These are phyloP conservation scores for Sander vitreus DNA, from an alignment of 2,113 vertebrate genomes.

Conservation along the genomic window DNA sequence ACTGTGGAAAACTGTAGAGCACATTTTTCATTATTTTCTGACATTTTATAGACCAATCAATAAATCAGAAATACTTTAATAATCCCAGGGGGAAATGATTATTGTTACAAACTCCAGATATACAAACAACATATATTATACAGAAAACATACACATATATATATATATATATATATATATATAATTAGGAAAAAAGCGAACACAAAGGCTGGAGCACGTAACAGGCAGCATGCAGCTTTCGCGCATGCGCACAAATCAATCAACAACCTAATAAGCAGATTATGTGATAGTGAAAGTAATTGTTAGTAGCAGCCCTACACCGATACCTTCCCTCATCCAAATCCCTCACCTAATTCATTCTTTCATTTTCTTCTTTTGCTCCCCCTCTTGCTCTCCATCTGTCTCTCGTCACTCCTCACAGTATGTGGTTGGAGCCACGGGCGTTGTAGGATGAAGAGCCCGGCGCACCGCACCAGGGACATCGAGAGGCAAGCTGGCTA, in stretches of 20 bases:
- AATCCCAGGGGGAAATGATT: no score
- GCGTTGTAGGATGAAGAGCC: constrained; percentile 90
- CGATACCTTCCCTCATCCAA: background rate
- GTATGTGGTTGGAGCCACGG: constrained; percentile 87
- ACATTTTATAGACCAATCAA: background rate
- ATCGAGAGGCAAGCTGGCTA: constrained; percentile 97
- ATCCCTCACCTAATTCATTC: background rate
- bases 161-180: no score
- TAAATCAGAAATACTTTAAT: no score
- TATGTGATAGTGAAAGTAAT: background rate
- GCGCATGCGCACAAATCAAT: no score
- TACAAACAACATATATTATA: no score
- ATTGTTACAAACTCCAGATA: no score
- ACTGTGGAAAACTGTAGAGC: background rate
- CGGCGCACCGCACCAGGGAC: constrained; percentile 91
- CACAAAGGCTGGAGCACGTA: no score
- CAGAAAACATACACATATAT: no score
- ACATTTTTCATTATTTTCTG: background rate
- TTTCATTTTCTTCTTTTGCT: constrained; percentile 32
- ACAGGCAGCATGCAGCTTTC: no score
- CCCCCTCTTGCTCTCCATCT: constrained; percentile 26
- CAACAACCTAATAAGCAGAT: background rate
- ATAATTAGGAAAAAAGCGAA: no score
- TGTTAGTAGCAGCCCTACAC: background rate
- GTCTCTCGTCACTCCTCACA: constrained; percentile 58